phyloP scores from a whole-genome alignment of 2,888 invertebrate genomes.

The Shargacucullia verbasci region DNA sequence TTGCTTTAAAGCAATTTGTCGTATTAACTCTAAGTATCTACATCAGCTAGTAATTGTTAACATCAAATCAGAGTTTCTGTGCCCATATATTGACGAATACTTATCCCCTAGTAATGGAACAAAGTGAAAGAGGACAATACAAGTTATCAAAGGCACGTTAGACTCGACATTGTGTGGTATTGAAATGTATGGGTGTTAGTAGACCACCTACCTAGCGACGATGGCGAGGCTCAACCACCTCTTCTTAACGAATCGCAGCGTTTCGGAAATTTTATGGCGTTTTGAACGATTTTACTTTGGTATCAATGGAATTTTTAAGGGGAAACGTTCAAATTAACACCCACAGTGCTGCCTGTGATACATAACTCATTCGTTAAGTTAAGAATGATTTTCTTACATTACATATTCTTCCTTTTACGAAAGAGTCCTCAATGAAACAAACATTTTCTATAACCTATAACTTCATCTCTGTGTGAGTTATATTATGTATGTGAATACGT shows the following conservation, averaged over 20 bases:
- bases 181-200: conserved; percentile 70
- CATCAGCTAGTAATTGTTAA: conserved; percentile 20
- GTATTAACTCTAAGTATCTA: conserved; percentile 19
- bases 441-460: no score
- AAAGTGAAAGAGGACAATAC: conserved; percentile 75
- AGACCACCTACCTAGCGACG: conserved; percentile 75
- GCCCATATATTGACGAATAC: conserved; percentile 66
- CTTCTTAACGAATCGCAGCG: conserved; percentile 57
- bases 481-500: no score
- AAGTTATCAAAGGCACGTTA: conserved; percentile 71
- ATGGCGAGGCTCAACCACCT: conserved; percentile 11
- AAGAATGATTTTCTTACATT: no score
- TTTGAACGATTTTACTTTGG: conserved; percentile 64
- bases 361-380: no score
- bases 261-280: conserved; percentile 71
- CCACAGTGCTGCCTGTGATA: no score
- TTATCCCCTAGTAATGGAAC: conserved; percentile 71
- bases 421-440: no score
- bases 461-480: no score
- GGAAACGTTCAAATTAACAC: conserved; percentile 39
- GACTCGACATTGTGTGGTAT: conserved; percentile 67
- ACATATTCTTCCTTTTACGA: no score
- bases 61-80: conserved; percentile 60
- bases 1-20: conserved; percentile 11
- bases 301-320: conserved; percentile 71